Base-by-base conservation (phyloP, 2,113 vertebrate species). In the Rhineura floridana region DNA sequence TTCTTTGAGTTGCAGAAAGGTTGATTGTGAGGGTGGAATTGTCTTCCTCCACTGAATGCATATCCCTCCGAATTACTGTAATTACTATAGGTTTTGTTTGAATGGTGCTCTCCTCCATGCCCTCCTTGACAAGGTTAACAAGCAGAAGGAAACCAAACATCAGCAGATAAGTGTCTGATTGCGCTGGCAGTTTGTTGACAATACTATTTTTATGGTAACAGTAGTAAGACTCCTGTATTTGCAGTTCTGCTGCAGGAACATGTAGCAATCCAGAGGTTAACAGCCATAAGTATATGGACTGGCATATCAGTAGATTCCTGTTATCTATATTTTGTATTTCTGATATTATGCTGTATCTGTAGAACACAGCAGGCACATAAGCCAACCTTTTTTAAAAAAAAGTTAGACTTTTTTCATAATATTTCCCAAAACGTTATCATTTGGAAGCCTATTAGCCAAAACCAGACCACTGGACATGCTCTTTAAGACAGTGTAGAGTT, bases 41-140 rank as follows among this genome's bases (percentile, higher is more conserved):
- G 84, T 90, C 83, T 92, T 91, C 91, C 89, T 94, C 88, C 39
- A 90, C 92, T 91, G 91, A 95, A 93, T 91, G 80, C 75, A 42
- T 93, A 92, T 94, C 93, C 94, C 72, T 77, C 87, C 0, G 63
- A 96, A 96, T 95, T 93, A 92, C n/a, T 93, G 93, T 94, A 93
- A 95, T 96, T 94, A 95, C 88, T 0, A 0, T 5, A 93, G 87
- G 83, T 93, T 94, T 94, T 87, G 86, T 93, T 95, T 87, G 89
- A 89, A 91, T 75, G 89, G 86, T 88, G 91, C 76, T 84, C 79
- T 91, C 91, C 55, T 92, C 83, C 0, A 11, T 81, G 91, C 86
- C 92, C 91, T 95, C 89, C 90, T 89, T 65, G 84, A 93, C 91
- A 91, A 95, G 93, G 94, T 96, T 95, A 95, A 96, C 93, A 95